Evolutionary conservation across 1,140 invertebrate genomes (phyloP).

Genomic region (Leguminivora glycinivorella): DNA sequence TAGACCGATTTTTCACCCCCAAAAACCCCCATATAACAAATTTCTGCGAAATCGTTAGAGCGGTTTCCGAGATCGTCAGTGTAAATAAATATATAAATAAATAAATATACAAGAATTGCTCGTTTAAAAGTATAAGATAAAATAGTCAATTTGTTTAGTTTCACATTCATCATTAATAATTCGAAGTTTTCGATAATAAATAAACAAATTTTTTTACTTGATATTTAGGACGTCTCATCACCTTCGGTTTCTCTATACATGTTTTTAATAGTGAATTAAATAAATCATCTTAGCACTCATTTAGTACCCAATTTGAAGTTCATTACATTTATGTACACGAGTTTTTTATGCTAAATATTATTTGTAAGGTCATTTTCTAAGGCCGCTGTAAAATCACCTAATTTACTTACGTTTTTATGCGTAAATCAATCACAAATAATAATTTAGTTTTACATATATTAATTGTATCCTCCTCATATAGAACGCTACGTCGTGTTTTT

Average conservation of each 20-base stretch:
- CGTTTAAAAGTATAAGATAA: neutral
- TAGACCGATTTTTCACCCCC: no score
- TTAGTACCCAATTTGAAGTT: neutral
- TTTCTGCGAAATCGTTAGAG: no score
- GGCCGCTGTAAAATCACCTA: neutral
- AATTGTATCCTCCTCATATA: neutral
- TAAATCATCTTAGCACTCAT: neutral
- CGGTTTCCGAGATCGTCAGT: no score
- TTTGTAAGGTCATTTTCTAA: neutral
- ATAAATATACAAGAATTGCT: no score
- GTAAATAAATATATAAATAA: no score
- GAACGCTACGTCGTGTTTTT: neutral
- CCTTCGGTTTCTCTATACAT: neutral
- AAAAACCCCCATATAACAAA: no score
- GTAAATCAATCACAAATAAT: neutral
- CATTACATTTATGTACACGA: neutral
- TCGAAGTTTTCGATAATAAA: neutral
- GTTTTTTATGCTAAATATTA: neutral
- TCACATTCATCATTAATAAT: slow-evolving; percentile 5
- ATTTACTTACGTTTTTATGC: slow-evolving; percentile 6
- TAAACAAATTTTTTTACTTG: slow-evolving; percentile 4
- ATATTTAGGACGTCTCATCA: neutral
- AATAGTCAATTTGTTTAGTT: neutral
- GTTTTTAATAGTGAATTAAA: neutral
- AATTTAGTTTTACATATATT: neutral